Conservation (phyloP, 2,113 vertebrate genomes). For the Ochotona curzoniae region DNA sequence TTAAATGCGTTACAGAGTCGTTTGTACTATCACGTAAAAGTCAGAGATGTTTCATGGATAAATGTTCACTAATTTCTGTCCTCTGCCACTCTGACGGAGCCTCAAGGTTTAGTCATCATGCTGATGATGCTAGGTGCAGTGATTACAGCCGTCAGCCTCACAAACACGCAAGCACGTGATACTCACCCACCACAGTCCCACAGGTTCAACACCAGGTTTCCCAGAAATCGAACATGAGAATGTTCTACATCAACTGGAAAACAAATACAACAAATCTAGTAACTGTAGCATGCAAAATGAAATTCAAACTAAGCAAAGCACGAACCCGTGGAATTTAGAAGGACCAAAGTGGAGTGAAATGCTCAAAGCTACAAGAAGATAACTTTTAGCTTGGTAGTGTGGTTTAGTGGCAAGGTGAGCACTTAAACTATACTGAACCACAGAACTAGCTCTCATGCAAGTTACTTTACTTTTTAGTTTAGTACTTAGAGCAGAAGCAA, state of each 20-base stretch:
- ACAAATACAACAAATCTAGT: constrained; percentile 73
- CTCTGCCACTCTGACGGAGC: not conserved
- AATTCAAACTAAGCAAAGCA: constrained; percentile 64
- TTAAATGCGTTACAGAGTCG: constrained; percentile 17
- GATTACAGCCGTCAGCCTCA: not conserved
- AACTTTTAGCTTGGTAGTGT: constrained; percentile 70
- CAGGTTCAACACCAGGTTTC: constrained; percentile 97
- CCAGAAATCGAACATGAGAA: constrained; percentile 98
- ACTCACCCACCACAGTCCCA: constrained; percentile 99
- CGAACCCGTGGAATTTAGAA: constrained; percentile 66
- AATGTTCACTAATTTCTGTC: constrained; percentile 48
- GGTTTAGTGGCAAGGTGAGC: constrained; percentile 63
- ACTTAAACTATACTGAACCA: constrained; percentile 67
- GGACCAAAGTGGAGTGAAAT: constrained; percentile 81
- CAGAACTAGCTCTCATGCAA: constrained; percentile 55
- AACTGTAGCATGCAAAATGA: not conserved
- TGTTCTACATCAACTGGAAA: constrained; percentile 97
- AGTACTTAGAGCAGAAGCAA: constrained; percentile 64
- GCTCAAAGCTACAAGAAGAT: constrained; percentile 79
- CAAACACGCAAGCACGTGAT: constrained; percentile 24
- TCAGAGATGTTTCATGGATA: constrained; percentile 34
- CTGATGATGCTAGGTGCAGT: constrained; percentile 22
- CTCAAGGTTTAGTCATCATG: not conserved
- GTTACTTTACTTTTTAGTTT: constrained; percentile 73
- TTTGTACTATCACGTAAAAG: constrained; percentile 44